Evolutionary conservation across 2,797 vertebrate genomes (phyloP).

Genomic region (Phoeniculus purpureus): DNA sequence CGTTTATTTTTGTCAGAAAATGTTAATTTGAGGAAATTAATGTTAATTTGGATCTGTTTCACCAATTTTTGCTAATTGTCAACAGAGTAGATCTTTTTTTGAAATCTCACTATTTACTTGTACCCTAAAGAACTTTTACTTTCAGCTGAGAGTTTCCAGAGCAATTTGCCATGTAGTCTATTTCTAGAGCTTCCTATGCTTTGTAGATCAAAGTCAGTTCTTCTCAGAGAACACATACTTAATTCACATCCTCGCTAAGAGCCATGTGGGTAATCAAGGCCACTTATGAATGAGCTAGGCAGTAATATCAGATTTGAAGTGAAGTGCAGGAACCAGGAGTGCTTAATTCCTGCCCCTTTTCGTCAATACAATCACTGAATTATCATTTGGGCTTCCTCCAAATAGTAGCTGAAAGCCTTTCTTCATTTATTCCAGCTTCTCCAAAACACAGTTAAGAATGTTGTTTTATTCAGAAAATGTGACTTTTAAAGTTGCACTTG

Average conservation of each 20-base stretch:
- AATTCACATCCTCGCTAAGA: background rate
- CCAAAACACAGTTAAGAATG: background rate
- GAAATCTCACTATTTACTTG: background rate
- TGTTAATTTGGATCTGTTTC: background rate
- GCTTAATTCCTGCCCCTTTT: background rate
- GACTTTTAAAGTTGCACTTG: background rate
- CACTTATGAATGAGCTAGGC: background rate
- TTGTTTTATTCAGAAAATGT: background rate
- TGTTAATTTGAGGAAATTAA: background rate
- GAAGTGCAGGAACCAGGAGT: background rate
- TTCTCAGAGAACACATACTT: conserved; percentile 13
- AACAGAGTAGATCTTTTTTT: background rate
- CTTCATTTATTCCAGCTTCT: background rate
- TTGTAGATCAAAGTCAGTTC: background rate
- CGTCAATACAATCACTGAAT: background rate
- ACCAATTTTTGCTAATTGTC: background rate
- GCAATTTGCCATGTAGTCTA: background rate
- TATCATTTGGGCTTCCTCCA: background rate
- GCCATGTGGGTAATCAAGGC: background rate
- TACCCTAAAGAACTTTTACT: background rate
- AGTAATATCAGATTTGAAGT: background rate
- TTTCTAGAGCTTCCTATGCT: background rate
- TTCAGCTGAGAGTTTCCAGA: background rate
- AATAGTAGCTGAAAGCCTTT: background rate
- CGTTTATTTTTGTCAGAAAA: background rate